Percentiles rank a stretch among this genome's conserved stretches.
Evolutionary conservation across 2,888 invertebrate genomes (phyloP).

Genomic region (Eutolmus rufibarbis): DNA sequence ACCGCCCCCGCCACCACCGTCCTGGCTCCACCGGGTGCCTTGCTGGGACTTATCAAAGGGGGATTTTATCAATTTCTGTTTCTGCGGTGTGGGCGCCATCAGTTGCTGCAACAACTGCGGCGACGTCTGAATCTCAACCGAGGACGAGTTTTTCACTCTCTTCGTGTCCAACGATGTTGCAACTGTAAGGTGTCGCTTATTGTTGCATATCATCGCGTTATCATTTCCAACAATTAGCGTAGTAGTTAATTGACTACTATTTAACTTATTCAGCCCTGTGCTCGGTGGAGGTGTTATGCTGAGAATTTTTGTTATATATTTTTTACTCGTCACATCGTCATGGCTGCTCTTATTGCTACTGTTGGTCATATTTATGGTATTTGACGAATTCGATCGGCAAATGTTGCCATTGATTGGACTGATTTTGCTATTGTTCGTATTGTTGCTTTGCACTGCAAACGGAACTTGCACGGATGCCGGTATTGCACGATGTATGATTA

Average conservation of each 20-base stretch:
- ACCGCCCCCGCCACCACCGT: conserved; percentile 57
- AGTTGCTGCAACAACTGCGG: conserved; percentile 69
- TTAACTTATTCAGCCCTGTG: not conserved
- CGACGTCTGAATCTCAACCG: conserved; percentile 55
- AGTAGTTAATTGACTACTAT: not conserved
- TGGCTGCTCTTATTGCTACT: conserved; percentile 30
- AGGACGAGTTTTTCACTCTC: conserved; percentile 53
- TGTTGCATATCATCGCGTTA: conserved; percentile 14
- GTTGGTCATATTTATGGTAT: not conserved
- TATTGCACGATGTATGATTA: conserved; percentile 47
- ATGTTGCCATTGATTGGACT: not conserved
- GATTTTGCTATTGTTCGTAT: conserved; percentile 24
- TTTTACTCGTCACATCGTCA: not conserved
- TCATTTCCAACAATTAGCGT: not conserved
- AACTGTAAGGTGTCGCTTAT: conserved; percentile 50
- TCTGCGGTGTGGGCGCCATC: conserved; percentile 64
- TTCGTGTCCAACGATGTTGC: conserved; percentile 44
- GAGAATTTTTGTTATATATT: conserved; percentile 14
- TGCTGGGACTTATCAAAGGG: conserved; percentile 55
- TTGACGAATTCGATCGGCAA: not conserved
- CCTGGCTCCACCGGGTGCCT: conserved; percentile 58
- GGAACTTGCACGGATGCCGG: conserved; percentile 50
- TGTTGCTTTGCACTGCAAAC: conserved; percentile 56
- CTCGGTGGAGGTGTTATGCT: not conserved
- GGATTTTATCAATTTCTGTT: conserved; percentile 46